These are phyloP conservation scores for Eupithecia centaureata DNA, from an alignment of 2,888 invertebrate species.

Conservation along the genomic window DNA sequence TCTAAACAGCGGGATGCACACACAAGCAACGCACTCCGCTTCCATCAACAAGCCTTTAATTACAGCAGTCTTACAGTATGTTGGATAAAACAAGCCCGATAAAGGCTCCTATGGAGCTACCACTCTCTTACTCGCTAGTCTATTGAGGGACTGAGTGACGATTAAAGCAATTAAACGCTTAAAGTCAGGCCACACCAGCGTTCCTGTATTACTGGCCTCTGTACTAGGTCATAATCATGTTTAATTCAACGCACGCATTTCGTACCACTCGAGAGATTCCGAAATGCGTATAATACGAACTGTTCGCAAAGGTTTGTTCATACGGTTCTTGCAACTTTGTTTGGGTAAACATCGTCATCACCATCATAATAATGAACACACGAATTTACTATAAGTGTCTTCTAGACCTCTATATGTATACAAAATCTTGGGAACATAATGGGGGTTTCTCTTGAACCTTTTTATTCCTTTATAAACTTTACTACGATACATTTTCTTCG, in stretches of 20 bases:
- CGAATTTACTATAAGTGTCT: not conserved
- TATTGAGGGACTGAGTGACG: not conserved
- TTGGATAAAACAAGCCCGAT: not conserved
- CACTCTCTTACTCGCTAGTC: not conserved
- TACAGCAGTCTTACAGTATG: not conserved
- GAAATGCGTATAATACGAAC: slow-evolving; percentile 27
- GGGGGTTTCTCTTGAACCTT: too few species aligned
- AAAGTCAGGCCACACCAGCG: slow-evolving; percentile 6
- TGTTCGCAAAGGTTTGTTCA: slow-evolving; percentile 19
- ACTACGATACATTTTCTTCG: not conserved
- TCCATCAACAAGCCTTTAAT: not conserved
- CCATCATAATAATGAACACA: not conserved
- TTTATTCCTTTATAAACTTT: not conserved
- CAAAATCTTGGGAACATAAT: too few species aligned
- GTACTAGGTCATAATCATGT: slow-evolving; percentile 49
- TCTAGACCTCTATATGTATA: too few species aligned
- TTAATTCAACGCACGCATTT: slow-evolving; percentile 48
- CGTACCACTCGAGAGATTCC: slow-evolving; percentile 30
- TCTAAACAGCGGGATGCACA: not conserved
- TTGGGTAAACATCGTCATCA: not conserved
- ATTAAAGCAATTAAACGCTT: slow-evolving; percentile 20
- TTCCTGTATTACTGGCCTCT: slow-evolving; percentile 37
- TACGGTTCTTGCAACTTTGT: not conserved
- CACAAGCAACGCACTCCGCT: not conserved
- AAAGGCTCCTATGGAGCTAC: too few species aligned